Evolutionary conservation across 1,140 invertebrate genomes (phyloP).

Genomic region (Theocolax elegans): DNA sequence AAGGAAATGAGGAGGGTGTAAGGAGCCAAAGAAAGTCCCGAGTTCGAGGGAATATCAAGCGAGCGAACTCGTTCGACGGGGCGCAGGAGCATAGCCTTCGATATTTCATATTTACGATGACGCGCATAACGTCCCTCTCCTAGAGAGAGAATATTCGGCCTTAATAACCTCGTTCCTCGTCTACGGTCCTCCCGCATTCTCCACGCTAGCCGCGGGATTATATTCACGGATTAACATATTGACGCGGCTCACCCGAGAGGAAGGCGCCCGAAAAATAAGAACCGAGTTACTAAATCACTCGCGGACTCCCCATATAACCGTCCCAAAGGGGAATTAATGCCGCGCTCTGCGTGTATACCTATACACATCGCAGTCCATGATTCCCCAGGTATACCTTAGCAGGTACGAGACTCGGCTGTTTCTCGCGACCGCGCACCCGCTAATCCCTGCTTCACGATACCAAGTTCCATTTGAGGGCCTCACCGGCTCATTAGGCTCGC

Average conservation of each 20-base stretch:
- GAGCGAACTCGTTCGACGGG: no score
- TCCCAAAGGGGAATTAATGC: slow-evolving; percentile 59
- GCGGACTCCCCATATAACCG: slow-evolving; percentile 52
- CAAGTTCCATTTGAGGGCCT: no score
- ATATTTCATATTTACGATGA: slow-evolving; percentile 68
- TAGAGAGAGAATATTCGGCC: slow-evolving; percentile 53
- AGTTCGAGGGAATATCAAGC: neutral
- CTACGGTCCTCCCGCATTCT: slow-evolving; percentile 46
- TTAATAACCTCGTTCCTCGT: slow-evolving; percentile 61
- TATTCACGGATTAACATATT: slow-evolving; percentile 67
- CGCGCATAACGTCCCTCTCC: slow-evolving; percentile 46
- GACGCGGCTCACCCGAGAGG: slow-evolving; percentile 50
- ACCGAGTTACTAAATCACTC: slow-evolving; percentile 66
- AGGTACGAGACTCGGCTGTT: no score
- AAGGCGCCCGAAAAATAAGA: slow-evolving; percentile 50
- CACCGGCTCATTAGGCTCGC: slow-evolving; percentile 20
- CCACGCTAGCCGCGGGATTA: slow-evolving; percentile 53
- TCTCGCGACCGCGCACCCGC: no score
- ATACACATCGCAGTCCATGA: slow-evolving; percentile 7
- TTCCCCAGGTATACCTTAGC: no score
- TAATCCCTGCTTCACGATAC: no score
- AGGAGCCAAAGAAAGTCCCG: no score
- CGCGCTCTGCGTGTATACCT: slow-evolving; percentile 15
- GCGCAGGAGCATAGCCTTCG: slow-evolving; percentile 54
- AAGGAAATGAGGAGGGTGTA: neutral